phyloP scores from a whole-genome alignment of 2,888 invertebrate genomes.

The Pyrgus malvae region DNA sequence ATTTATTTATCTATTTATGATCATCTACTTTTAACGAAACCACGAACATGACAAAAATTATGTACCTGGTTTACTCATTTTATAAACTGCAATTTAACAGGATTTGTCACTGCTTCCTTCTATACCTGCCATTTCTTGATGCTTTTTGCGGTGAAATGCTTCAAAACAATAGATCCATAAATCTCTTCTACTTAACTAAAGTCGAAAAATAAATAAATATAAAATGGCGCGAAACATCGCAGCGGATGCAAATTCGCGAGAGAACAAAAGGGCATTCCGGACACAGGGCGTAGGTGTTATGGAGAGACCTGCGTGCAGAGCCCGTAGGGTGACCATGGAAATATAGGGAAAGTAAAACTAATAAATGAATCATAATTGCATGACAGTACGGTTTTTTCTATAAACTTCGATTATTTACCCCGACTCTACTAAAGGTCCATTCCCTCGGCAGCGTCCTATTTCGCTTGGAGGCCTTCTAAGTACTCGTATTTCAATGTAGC shows the following conservation, averaged over 20 bases:
- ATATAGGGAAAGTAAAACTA: background rate
- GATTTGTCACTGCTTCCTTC: background rate
- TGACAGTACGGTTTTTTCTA: too few species aligned
- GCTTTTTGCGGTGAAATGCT: background rate
- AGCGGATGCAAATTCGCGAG: constrained; percentile 25
- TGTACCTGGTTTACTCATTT: too few species aligned
- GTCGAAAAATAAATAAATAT: constrained; percentile 15
- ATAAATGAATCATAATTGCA: too few species aligned
- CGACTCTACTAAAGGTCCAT: too few species aligned
- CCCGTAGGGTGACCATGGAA: constrained; percentile 7
- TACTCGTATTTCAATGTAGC: too few species aligned
- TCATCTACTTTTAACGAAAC: too few species aligned
- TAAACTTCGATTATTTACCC: too few species aligned
- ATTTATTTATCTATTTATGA: too few species aligned
- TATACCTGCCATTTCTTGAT: background rate
- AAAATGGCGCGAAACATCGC: constrained; percentile 16
- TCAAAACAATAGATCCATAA: constrained; percentile 17
- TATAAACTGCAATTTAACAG: too few species aligned
- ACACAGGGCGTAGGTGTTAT: constrained; percentile 23
- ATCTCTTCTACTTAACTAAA: constrained; percentile 9
- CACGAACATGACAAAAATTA: too few species aligned
- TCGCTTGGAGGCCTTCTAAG: too few species aligned
- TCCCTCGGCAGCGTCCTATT: too few species aligned
- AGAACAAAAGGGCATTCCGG: constrained; percentile 28
- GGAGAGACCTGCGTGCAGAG: constrained; percentile 1